Conservation (phyloP, 2,888 invertebrate genomes). For the Oscheius sp. region DNA sequence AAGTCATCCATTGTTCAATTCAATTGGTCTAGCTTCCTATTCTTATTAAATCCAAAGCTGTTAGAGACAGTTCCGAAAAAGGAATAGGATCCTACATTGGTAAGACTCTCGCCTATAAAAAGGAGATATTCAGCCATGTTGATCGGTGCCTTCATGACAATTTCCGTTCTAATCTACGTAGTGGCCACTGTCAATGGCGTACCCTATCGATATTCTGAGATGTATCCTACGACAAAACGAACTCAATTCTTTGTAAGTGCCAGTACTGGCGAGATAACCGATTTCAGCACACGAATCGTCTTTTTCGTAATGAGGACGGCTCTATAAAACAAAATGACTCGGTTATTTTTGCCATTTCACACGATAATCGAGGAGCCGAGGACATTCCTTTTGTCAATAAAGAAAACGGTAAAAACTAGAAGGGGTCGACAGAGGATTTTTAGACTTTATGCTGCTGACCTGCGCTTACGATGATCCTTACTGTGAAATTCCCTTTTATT, state of each 20-base stretch:
- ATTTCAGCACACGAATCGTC: conserved; percentile 57
- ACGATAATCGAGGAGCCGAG: conserved; percentile 59
- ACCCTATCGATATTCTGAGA: conserved; percentile 50
- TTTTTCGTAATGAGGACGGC: conserved; percentile 47
- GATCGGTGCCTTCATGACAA: conserved; percentile 43
- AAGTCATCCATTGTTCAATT: conserved; percentile 17
- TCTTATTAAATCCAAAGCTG: conserved; percentile 33
- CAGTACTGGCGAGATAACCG: neutral
- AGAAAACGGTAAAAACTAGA: conserved; percentile 36
- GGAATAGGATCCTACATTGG: conserved; percentile 11
- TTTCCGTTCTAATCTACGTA: conserved; percentile 46
- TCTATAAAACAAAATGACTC: conserved; percentile 42
- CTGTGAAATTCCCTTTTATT: conserved; percentile 60
- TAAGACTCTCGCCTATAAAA: neutral
- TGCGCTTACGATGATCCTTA: conserved; percentile 52
- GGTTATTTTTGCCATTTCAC: conserved; percentile 58
- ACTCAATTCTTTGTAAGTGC: conserved; percentile 62
- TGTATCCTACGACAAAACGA: conserved; percentile 59
- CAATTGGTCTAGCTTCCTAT: conserved; percentile 15
- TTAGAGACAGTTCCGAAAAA: conserved; percentile 16
- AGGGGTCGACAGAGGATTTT: neutral
- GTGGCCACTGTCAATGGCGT: conserved; percentile 45
- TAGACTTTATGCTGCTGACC: conserved; percentile 35
- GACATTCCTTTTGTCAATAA: conserved; percentile 62
- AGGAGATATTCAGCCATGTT: conserved; percentile 34